These are phyloP conservation scores for Microcebus tavaratra DNA, from an alignment of 2,113 vertebrate species.

Conservation along the genomic window DNA sequence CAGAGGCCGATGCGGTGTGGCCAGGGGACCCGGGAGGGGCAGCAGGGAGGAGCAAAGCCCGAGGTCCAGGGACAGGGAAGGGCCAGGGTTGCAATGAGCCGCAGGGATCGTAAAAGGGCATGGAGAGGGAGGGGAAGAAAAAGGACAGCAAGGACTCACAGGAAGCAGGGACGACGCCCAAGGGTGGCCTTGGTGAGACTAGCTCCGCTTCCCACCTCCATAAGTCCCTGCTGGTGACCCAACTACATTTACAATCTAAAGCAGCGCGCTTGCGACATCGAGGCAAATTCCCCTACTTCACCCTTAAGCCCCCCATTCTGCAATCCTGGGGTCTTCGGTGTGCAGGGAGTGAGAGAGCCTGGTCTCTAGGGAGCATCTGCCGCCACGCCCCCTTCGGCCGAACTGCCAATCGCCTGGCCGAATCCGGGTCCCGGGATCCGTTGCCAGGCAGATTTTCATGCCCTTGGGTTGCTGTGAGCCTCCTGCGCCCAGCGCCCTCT, in stretches of 20 bases:
- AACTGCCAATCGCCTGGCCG: not conserved
- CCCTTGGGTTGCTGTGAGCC: not conserved
- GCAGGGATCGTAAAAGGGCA: not conserved
- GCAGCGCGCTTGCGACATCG: not conserved
- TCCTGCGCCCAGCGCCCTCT: fast-evolving
- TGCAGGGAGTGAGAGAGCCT: not conserved
- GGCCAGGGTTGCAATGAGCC: not conserved
- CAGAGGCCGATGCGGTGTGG: not conserved
- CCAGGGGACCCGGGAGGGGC: not conserved
- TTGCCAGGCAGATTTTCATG: not conserved
- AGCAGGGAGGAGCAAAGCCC: not conserved
- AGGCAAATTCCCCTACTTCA: not conserved
- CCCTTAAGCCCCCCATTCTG: not conserved
- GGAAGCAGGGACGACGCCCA: not conserved
- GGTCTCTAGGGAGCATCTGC: not conserved
- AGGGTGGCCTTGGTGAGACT: not conserved
- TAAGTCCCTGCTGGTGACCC: not conserved
- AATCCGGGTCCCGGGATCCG: not conserved
- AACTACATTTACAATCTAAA: not conserved
- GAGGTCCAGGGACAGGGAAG: not conserved
- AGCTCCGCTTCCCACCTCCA: not conserved
- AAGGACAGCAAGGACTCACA: too few species aligned
- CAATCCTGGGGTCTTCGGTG: not conserved
- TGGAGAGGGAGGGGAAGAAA: not conserved
- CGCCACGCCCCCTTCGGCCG: not conserved